Evolutionary conservation across 2,797 vertebrate genomes (phyloP).

Genomic region (Alca torda): DNA sequence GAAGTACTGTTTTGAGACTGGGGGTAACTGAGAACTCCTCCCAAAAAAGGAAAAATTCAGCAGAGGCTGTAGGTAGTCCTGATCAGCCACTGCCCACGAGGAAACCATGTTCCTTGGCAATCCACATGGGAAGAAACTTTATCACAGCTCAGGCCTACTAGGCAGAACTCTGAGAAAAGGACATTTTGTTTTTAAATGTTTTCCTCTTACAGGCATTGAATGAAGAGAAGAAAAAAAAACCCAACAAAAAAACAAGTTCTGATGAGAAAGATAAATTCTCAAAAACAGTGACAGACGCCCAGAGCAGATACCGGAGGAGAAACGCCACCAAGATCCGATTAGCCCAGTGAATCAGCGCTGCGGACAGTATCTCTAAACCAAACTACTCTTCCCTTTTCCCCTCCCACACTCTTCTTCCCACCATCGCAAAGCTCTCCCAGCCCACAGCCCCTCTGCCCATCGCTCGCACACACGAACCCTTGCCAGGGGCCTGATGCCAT

Average conservation of each 20-base stretch:
- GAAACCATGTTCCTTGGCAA: not conserved
- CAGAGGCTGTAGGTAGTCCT: not conserved
- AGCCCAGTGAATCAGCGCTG: slow-evolving; percentile 58
- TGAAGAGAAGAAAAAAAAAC: not conserved
- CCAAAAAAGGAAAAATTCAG: not conserved
- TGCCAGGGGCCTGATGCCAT: not conserved
- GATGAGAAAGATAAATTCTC: slow-evolving; percentile 67
- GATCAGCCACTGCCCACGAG: not conserved
- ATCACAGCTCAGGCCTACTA: not conserved
- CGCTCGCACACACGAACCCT: not conserved
- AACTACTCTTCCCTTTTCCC: slow-evolving; percentile 11
- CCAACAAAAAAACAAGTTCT: not conserved
- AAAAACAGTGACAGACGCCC: slow-evolving; percentile 51
- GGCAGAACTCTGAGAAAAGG: not conserved
- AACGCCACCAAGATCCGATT: slow-evolving; percentile 56
- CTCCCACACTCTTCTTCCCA: slow-evolving; percentile 20
- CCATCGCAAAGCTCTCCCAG: not conserved
- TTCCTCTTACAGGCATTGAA: slow-evolving; percentile 11
- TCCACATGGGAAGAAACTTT: not conserved
- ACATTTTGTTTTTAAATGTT: slow-evolving; percentile 4
- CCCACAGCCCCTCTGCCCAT: not conserved
- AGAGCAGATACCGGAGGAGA: slow-evolving; percentile 49
- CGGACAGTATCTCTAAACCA: slow-evolving; percentile 62
- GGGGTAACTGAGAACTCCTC: not conserved
- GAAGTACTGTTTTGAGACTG: not conserved